Base-by-base conservation (phyloP, 1,140 invertebrate genomes). In the Drosophila prosaltans region DNA sequence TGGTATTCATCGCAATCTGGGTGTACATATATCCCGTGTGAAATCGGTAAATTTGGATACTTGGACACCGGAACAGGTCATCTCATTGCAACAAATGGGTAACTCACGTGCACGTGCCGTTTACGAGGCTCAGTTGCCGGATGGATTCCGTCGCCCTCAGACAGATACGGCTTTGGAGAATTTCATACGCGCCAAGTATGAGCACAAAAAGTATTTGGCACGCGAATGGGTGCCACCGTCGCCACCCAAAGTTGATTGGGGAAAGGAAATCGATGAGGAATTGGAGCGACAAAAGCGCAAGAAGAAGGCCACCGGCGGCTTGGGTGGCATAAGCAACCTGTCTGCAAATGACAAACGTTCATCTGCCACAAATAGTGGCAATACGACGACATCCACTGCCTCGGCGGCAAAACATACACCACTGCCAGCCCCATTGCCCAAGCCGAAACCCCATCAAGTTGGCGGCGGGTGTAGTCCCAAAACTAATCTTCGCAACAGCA, bases 21-120 rank as follows among this genome's bases (percentile, higher is more conserved):
- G 98, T 21, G 98, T 99, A 11, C 98, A 99, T 92, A 99, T 99
- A 93, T 99, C 98, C 61, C 97, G 97, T 93, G 98, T 99, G 2
- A 99, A 99, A 93, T 99, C 98, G 55, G 98, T 99, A 57, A 99
- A 99, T 93, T 93, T 99, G 62, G 98, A 99, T 92, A 95, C 98
- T 55, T 99, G 98, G 98, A 99, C 97, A n/a, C 97, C 98, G 0
- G 98, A 99, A 92, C 98, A 99, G 96, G 97, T 99, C 72, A 96
- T 95, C 41, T 95, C 94, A 3, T 94, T 99, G 80, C 97, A 99
- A 93, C 97, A 98, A 92, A 99, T 99, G 97, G 98, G 98, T 9
- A 99, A 99, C 93, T 98, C 97, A n/a, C 94, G 97, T 79, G 98
- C 98, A 0, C 94, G 98, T 68, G 98, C 98, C 24, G 98, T 99